Evolutionary conservation across 1,140 invertebrate genomes (phyloP).

Genomic region (Bombus fervidus): DNA sequence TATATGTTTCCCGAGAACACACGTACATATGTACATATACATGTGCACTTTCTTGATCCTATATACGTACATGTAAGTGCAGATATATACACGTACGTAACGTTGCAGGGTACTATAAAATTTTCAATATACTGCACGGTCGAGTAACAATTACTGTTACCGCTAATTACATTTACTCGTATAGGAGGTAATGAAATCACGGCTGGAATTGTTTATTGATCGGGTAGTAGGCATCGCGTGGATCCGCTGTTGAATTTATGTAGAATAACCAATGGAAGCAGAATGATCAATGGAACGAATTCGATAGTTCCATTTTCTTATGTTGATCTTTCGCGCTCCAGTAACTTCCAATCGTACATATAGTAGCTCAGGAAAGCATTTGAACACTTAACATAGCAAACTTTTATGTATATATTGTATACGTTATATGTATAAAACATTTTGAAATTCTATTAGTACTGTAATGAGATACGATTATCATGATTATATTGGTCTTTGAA

Average conservation of each 20-base stretch:
- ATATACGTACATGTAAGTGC: not conserved
- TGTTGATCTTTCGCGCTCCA: not conserved
- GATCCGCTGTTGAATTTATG: not conserved
- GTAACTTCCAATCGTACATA: not conserved
- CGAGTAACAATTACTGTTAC: constrained; percentile 54
- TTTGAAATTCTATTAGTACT: not conserved
- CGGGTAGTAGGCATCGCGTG: not conserved
- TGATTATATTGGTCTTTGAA: no score
- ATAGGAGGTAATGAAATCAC: constrained; percentile 49
- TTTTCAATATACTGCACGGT: constrained; percentile 38
- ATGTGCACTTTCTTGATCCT: no score
- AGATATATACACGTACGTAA: not conserved
- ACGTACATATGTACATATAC: not conserved
- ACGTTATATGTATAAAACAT: not conserved
- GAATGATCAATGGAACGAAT: not conserved
- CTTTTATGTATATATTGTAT: not conserved
- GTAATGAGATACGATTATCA: no score
- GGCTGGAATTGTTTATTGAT: constrained; percentile 67
- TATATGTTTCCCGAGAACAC: constrained; percentile 11
- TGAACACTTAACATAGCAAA: not conserved
- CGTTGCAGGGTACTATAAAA: constrained; percentile 22
- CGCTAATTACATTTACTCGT: constrained; percentile 63
- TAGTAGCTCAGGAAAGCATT: not conserved
- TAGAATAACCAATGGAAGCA: not conserved
- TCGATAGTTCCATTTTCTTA: not conserved